Evolutionary conservation across 2,888 invertebrate species (phyloP), one percentile per base, ranked within the genome.

Genomic region (Lithophane leautieri): DNA sequence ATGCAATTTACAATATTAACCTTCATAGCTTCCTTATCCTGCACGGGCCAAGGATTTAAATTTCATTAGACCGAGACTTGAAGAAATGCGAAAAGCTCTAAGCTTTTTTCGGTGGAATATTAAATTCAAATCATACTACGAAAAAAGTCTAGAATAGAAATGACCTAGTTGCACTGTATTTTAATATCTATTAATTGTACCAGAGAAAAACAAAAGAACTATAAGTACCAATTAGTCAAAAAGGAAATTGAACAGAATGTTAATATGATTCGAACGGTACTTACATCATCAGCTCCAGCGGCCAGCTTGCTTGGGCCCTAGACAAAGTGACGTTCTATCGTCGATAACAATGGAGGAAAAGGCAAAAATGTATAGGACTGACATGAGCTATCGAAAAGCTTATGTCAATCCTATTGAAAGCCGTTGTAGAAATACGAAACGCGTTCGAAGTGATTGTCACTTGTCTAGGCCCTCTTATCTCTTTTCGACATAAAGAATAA

Each of bases 81-180:
- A 44, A 50, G 22, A 25, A 72, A 73, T 60, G n/a, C 12, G 19
- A 44, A 63, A 74, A 40, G 16, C 16, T 34, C 22, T 25, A 4
- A 40, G n/a, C 47, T 47, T 42, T 16, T 28, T 28, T n/a, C n/a
- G 50, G 28, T 25, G 2, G 16, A 62, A 78, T 52, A 76, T 54
- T 47, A 28, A 28, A 50, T 50, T 28, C 2, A n/a, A 42, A 60
- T 40, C 2, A 47, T n/a, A 6, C 19, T 19, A 19, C 4, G 1
- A 28, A 19, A 34, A 22, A 52, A 40, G 19, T 14, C 40, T 28
- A 52, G 22, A 22, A 9, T 52, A 50, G 6, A 44, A 47, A 72
- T 34, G 0, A 40, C 16, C 9, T 28, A 4, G n/a, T 47, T n/a
- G 6, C 4, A n/a, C 2, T 42, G 22, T 25, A 22, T 14, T 54